Evolutionary conservation across 2,888 invertebrate genomes (phyloP).

Genomic region (Gortyna flavago): DNA sequence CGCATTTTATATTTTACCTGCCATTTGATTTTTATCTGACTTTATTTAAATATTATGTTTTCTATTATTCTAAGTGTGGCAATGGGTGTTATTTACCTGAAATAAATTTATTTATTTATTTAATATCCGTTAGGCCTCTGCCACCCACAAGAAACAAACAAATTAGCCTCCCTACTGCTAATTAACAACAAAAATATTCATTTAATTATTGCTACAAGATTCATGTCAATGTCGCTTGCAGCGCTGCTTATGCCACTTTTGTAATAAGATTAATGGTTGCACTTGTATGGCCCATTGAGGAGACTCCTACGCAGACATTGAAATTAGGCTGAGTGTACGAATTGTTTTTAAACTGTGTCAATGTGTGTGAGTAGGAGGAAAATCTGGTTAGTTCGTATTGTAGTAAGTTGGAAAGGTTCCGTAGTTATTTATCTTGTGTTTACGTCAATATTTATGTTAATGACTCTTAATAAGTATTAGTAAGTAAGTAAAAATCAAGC

Average conservation of each 20-base stretch:
- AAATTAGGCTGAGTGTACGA: slow-evolving; percentile 39
- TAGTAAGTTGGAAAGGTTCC: neutral
- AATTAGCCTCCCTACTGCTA: slow-evolving; percentile 1
- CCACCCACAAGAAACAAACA: neutral
- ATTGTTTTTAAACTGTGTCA: slow-evolving; percentile 54
- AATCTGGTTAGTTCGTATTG: neutral
- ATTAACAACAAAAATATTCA: slow-evolving; percentile 30
- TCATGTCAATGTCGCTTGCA: slow-evolving; percentile 44
- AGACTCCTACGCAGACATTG: slow-evolving; percentile 48
- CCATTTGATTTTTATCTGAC: too few relatives aligned
- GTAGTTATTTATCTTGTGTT: slow-evolving; percentile 6
- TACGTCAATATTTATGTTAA: neutral
- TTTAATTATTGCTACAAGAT: slow-evolving; percentile 25
- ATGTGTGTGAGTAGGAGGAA: slow-evolving; percentile 44
- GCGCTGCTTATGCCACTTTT: slow-evolving; percentile 33
- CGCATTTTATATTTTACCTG: too few relatives aligned
- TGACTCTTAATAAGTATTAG: neutral
- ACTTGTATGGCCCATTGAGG: slow-evolving; percentile 47
- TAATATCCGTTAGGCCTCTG: neutral
- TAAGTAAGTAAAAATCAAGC: neutral
- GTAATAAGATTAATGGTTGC: slow-evolving; percentile 55
- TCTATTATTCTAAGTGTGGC: too few relatives aligned
- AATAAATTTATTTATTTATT: too few relatives aligned
- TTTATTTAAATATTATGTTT: too few relatives aligned
- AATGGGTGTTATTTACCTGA: too few relatives aligned